Evolutionary conservation across 2,888 invertebrate genomes (phyloP), one percentile per base, ranked within the genome.

Genomic region (Nycteola revayana): DNA sequence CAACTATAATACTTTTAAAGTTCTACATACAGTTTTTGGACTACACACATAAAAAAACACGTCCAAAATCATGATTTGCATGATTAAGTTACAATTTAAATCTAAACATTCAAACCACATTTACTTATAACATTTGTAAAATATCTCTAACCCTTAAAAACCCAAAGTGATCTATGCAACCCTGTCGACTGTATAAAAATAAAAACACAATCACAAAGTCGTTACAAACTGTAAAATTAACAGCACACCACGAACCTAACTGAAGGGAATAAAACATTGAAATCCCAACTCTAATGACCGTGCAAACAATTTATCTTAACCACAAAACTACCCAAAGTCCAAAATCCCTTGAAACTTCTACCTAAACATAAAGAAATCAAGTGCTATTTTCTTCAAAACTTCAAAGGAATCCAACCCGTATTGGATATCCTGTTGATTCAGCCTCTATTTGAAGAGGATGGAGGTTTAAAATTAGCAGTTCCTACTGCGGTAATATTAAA

Each of bases 401-500:
- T n/a, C 22, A 36, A 7, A 28, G 32, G 8, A 48, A 30, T 20
- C n/a, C 53, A 38, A 69, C 69, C 72, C 38, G 58, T 56, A 32
- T 7, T 25, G 11, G 10, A 9, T 31, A 28, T 47, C 63, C 56
- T 83, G 79, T 83, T 83, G 69, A 63, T 72, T 75, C 66, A 61
- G 55, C 44, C 46, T 41, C 42, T 85, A 67, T 85, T 85, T 84
- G 75, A 55, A 42, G 67, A 85, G 85, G 85, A 85, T 69, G 66
- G 62, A 43, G 60, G 69, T 61, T 63, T 52, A 33, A 69, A 82
- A 82, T 85, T 86, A 86, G 85, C 85, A 66, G 62, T 68, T 82
- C 63, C 85, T 86, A 86, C 85, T 71, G 85, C 85, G 85, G 85
- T 67, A 34, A 45, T 47, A 50, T 52, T 53, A 66, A 74, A n/a